These are phyloP conservation scores for Columbina picui DNA, from an alignment of 2,113 vertebrate species.

Conservation along the genomic window DNA sequence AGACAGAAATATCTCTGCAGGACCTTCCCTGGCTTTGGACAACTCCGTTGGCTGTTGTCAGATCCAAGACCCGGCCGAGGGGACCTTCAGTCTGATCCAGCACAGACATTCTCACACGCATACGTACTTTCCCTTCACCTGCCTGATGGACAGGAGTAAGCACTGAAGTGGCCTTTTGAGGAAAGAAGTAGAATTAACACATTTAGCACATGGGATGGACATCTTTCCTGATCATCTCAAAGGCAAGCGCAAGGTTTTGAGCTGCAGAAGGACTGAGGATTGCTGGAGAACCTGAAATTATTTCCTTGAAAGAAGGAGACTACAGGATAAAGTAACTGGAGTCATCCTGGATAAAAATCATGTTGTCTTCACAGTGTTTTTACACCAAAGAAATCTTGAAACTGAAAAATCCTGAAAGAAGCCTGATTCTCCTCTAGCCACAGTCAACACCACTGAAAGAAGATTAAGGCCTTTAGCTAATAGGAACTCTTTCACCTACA, in stretches of 20 bases:
- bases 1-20: background rate
- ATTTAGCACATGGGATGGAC: background rate
- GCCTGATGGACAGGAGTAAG: background rate
- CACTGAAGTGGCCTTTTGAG: background rate
- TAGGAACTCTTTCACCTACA: background rate
- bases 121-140: background rate
- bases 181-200: background rate
- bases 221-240: background rate
- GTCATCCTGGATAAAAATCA: background rate
- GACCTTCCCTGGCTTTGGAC: background rate
- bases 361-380: background rate
- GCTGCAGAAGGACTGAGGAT: background rate
- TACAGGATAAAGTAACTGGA: background rate
- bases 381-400: background rate
- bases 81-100: background rate
- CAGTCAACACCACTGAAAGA: background rate
- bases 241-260: background rate
- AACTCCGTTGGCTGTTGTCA: background rate
- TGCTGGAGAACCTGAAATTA: background rate
- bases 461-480: background rate
- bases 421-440: background rate
- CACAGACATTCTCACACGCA: rapidly evolving
- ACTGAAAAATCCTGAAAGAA: background rate
- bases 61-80: background rate
- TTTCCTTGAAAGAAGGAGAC: background rate